Base-by-base conservation (phyloP, 2,888 invertebrate genomes). In the Empis stercorea region DNA sequence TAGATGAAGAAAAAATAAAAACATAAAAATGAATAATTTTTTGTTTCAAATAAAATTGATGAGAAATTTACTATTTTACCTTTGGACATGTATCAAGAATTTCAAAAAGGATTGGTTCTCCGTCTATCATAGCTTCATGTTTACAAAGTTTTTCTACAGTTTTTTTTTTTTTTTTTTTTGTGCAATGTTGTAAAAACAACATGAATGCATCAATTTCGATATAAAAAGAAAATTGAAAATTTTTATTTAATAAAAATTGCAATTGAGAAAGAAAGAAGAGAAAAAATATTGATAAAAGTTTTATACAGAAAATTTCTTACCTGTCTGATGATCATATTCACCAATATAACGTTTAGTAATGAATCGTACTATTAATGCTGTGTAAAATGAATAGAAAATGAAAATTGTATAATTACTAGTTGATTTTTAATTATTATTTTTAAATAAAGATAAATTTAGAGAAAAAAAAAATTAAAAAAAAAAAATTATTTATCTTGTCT, bases 241-340 rank as follows among this genome's bases (percentile, higher is more conserved):
- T 34, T 32, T 34, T 13, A 34, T n/a, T n/a, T 34, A 5, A n/a
- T n/a, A n/a, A 34, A n/a, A n/a, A n/a, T n/a, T n/a, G n/a, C n/a
- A n/a, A n/a, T n/a, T n/a, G n/a, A n/a, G n/a, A n/a, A n/a, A n/a
- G n/a, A n/a, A n/a, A n/a, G n/a, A n/a, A n/a, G 34, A n/a, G 34
- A 13, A n/a, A n/a, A n/a, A 34, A 13, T 4, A 34, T 34, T 20
- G 20, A 4, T 20, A 4, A 4, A 20, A 4, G 20, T 20, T 20
- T 7, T 27, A 27, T 27, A 27, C 7, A 27, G 2, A 27, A 27
- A 27, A 13, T 9, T 17, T 36, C 70, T 72, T 72, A 88, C 91
- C 91, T 76, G 86, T 82, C 69, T 91, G 88, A 66, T 92, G 89
- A 66, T 92, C 92, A 70, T 94, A 94, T 72, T 94, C 93, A 43